These are phyloP conservation scores for Seladonia tumulorum DNA, from an alignment of 2,888 invertebrate genomes.

Conservation along the genomic window DNA sequence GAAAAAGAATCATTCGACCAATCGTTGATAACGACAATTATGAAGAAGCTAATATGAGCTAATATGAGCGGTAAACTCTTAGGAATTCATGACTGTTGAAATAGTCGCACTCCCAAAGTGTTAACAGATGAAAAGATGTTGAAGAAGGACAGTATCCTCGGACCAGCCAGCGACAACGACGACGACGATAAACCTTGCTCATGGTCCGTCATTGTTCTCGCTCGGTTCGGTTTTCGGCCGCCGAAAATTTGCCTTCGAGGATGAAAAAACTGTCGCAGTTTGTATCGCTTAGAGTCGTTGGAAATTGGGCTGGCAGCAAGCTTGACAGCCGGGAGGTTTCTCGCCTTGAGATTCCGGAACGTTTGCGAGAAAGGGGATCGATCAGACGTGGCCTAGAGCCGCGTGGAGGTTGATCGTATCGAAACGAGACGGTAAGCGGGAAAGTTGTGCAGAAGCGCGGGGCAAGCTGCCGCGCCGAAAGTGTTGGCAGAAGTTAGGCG, in stretches of 20 bases:
- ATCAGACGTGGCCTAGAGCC: not conserved
- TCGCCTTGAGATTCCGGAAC: not conserved
- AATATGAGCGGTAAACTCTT: no score
- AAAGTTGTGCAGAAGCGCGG: not conserved
- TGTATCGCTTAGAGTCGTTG: not conserved
- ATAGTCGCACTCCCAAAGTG: no score
- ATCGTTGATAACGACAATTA: no score
- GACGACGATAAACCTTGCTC: conserved; percentile 60
- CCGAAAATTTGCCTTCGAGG: conserved; percentile 24
- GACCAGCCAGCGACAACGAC: conserved; percentile 53
- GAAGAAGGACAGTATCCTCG: not conserved
- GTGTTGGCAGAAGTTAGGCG: not conserved
- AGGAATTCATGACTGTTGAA: no score
- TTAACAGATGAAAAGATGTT: no score
- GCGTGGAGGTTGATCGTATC: not conserved
- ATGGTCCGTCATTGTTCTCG: conserved; percentile 49
- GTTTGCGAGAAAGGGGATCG: not conserved
- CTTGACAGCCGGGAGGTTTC: not conserved
- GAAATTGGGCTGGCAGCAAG: conserved; percentile 23
- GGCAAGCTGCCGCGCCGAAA: conserved; percentile 15
- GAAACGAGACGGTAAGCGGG: not conserved
- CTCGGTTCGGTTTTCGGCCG: conserved; percentile 7
- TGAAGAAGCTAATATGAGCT: no score
- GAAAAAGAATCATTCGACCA: no score
- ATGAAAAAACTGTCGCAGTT: conserved; percentile 40